Base-by-base conservation (phyloP, 2,888 invertebrate genomes). In the Dolichopus griseipennis region DNA sequence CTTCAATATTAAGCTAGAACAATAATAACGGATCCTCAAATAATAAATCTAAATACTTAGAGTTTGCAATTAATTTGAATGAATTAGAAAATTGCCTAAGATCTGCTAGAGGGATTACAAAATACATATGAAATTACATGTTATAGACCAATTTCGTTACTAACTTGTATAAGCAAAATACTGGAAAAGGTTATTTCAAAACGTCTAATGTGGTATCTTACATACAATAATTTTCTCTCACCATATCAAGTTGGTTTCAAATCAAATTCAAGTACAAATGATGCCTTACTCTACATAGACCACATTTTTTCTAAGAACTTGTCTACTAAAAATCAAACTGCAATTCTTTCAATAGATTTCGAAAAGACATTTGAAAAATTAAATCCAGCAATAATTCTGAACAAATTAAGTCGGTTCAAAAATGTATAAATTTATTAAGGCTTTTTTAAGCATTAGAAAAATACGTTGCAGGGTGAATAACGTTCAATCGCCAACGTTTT, bases 141-240 rank as follows among this genome's bases (percentile, higher is more conserved):
- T 27, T 69, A 65, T 22, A 37, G 67, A 37, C 65, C 63, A 10
- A 67, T 69, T 22, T 61, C 68, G 1, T 37, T 68, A 6, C 41
- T 68, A 22, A 65, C 68, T 21, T 68, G 66, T 33, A 64, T 66
- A 18, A 61, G 66, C n/a, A 68, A 68, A 65, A 21, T 68, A 5
- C 20, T 68, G 0, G 67, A 68, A 66, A 68, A 68, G 61, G 64
- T 66, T 1, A 64, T 68, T 61, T 63, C 68, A 18, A 66, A 64
- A 41, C 18, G 66, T 20, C 15, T 68, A 12, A n/a, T 61, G 21
- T 68, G 64, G 66, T 66, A 52, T 21, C 33, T 64, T 10, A 33
- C 10, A 33, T 27, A 20, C n/a, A 66, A 64, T 67, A 61, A 61
- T 4, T 7, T 61, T 8, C n/a, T 20, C 2, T 20, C n/a, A 2